phyloP scores from a whole-genome alignment of 1,140 invertebrate species.

The Cherax destructor region DNA sequence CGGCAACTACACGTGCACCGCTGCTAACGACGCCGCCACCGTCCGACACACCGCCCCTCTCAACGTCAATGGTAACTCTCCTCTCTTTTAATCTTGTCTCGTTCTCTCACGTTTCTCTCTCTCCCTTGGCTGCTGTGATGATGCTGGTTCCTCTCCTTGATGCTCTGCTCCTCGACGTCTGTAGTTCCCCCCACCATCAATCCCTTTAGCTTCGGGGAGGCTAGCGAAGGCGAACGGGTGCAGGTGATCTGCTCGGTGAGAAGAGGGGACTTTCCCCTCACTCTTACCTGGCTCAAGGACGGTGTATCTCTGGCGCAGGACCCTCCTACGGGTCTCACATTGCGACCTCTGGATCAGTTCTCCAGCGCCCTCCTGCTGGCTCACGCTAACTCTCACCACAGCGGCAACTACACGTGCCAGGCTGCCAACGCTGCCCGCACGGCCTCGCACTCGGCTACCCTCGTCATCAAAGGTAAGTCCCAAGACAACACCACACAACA shows the following conservation, averaged over 20 bases:
- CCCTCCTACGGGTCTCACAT: slow-evolving; percentile 40
- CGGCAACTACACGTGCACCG: slow-evolving; percentile 89
- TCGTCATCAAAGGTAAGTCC: slow-evolving; percentile 80
- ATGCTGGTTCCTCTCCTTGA: neutral
- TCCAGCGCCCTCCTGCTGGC: slow-evolving; percentile 56
- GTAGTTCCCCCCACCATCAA: slow-evolving; percentile 72
- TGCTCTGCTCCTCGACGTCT: neutral
- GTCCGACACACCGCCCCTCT: slow-evolving; percentile 86
- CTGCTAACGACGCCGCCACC: slow-evolving; percentile 83
- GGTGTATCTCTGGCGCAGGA: slow-evolving; percentile 78
- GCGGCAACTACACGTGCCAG: slow-evolving; percentile 74
- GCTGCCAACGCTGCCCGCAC: slow-evolving; percentile 84
- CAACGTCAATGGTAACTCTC: slow-evolving; percentile 82
- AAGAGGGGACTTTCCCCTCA: slow-evolving; percentile 85
- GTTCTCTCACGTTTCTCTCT: slow-evolving; percentile 37
- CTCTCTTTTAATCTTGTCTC: slow-evolving; percentile 76
- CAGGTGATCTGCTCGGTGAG: slow-evolving; percentile 81
- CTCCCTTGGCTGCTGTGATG: neutral
- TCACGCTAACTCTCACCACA: slow-evolving; percentile 67
- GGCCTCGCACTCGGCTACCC: slow-evolving; percentile 83
- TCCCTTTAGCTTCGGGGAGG: slow-evolving; percentile 71
- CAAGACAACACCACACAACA: slow-evolving; percentile 5
- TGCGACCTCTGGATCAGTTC: slow-evolving; percentile 81
- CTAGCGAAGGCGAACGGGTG: slow-evolving; percentile 72
- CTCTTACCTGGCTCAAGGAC: slow-evolving; percentile 87